These are phyloP conservation scores for Drosophila busckii DNA, from an alignment of 1,140 invertebrate species.

Conservation along the genomic window DNA sequence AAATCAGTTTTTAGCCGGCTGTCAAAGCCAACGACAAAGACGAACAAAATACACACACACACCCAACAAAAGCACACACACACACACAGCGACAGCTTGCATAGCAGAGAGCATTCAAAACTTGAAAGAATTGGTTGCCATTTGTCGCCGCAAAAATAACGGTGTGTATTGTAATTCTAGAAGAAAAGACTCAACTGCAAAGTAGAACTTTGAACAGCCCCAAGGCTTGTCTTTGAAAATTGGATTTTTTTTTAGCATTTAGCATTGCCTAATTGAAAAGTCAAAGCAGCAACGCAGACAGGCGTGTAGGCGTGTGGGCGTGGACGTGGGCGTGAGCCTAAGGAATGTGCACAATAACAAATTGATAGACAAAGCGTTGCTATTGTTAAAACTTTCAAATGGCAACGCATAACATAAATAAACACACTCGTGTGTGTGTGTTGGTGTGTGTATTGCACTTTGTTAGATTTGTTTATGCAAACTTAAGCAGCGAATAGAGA, in stretches of 20 bases:
- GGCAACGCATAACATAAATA: slow-evolving; percentile 4
- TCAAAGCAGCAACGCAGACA: slow-evolving; percentile 30
- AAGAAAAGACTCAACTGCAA: not conserved
- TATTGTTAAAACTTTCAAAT: slow-evolving; percentile 46
- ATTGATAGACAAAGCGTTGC: slow-evolving; percentile 43
- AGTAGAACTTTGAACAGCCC: not conserved
- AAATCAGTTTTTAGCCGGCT: slow-evolving; percentile 37
- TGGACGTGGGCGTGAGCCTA: too few species aligned
- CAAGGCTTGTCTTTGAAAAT: too few species aligned
- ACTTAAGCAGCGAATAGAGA: slow-evolving; percentile 15
- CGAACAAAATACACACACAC: slow-evolving; percentile 10
- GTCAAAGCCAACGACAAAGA: slow-evolving; percentile 15
- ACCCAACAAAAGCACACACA: not conserved
- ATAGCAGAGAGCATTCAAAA: slow-evolving; percentile 26
- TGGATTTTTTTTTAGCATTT: slow-evolving; percentile 46
- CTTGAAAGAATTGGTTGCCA: slow-evolving; percentile 44
- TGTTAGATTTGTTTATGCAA: slow-evolving; percentile 35
- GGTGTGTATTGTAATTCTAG: slow-evolving; percentile 8
- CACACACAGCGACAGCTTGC: not conserved
- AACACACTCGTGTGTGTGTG: slow-evolving; percentile 8
- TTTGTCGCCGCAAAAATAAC: slow-evolving; percentile 37
- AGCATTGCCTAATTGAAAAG: slow-evolving; percentile 54
- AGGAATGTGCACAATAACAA: slow-evolving; percentile 36
- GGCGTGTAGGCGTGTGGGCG: slow-evolving; percentile 22
- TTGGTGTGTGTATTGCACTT: not conserved